Evolutionary conservation across 2,113 vertebrate species (phyloP).

Genomic region (Psilopsiagon aymara): DNA sequence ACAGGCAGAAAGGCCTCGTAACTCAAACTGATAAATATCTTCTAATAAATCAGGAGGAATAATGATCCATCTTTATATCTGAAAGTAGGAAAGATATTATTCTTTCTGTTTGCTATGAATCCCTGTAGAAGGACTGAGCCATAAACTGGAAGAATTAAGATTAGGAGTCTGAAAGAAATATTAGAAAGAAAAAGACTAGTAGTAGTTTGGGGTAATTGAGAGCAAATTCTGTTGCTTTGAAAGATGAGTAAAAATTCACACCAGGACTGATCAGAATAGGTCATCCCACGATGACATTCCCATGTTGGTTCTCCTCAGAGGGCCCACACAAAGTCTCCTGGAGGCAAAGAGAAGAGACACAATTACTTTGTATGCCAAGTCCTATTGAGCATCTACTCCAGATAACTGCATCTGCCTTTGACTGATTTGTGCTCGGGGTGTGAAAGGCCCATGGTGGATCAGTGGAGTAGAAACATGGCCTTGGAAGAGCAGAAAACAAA

Average conservation of each 20-base stretch:
- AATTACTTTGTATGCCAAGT: neutral
- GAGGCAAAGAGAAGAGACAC: neutral
- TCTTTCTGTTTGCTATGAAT: neutral
- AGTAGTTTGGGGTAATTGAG: neutral
- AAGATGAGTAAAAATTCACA: neutral
- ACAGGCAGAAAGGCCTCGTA: conserved; percentile 36
- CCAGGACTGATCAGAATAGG: neutral
- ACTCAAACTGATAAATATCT: conserved; percentile 67
- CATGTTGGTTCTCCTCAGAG: neutral
- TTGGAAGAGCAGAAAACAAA: neutral
- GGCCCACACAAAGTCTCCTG: neutral
- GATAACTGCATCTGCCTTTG: neutral
- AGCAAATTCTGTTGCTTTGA: neutral
- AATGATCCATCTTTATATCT: conserved; percentile 54
- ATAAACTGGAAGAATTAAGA: neutral
- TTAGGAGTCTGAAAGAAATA: neutral
- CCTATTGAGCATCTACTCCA: rapidly evolving
- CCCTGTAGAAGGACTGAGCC: neutral
- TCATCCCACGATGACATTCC: neutral
- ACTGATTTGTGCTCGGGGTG: neutral
- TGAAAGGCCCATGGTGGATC: neutral
- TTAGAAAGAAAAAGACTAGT: neutral
- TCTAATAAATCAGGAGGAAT: conserved; percentile 32
- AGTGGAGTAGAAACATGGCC: neutral
- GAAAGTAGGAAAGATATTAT: neutral